phyloP scores from a whole-genome alignment of 2,888 invertebrate genomes.

The Tenthredo distinguenda region DNA sequence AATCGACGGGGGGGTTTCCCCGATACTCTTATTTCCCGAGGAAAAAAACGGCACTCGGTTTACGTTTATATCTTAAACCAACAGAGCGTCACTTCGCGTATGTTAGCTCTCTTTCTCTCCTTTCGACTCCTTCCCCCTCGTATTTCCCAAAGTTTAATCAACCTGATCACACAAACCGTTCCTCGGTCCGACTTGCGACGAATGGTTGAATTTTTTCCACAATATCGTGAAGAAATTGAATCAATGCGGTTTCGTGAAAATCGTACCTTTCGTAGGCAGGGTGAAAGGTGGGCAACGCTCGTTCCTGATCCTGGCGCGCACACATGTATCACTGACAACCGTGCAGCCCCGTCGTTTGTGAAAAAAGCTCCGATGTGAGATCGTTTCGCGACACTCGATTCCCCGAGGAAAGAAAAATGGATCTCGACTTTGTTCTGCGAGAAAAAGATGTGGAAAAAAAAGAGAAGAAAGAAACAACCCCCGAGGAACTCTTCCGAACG shows the following conservation, averaged over 20 bases:
- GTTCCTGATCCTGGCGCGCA: background rate
- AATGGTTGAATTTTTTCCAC: background rate
- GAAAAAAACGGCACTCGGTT: background rate
- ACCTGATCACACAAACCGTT: constrained; percentile 33
- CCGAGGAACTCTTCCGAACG: background rate
- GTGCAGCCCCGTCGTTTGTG: no score
- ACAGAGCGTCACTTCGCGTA: constrained; percentile 32
- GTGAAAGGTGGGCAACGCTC: background rate
- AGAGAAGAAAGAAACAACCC: background rate
- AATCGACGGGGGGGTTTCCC: background rate
- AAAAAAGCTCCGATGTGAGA: no score
- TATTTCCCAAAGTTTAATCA: constrained; percentile 13
- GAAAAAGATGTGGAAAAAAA: background rate
- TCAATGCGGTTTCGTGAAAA: background rate
- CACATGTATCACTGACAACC: background rate
- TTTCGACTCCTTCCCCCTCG: background rate
- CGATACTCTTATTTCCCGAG: background rate
- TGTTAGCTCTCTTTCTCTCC: background rate
- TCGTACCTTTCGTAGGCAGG: background rate
- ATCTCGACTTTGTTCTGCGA: no score
- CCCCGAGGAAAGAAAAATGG: background rate
- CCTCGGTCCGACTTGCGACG: background rate
- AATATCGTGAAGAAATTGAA: background rate
- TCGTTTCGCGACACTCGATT: background rate
- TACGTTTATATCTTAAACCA: constrained; percentile 36